Evolutionary conservation across 2,888 invertebrate genomes (phyloP), one percentile per base, ranked within the genome.

Genomic region (Hyppa rectilinea): DNA sequence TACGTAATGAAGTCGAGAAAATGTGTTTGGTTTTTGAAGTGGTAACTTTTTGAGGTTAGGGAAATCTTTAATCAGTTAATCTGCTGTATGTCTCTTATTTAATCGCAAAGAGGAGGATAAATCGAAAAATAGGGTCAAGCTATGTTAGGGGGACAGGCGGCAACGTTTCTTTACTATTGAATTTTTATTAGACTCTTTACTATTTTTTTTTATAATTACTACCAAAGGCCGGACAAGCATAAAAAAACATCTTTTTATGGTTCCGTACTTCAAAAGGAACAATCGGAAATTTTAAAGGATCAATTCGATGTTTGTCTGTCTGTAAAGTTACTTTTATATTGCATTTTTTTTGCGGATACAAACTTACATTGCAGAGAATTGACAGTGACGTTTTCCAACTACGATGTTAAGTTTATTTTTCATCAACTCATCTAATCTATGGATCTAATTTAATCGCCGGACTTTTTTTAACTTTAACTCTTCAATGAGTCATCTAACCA

Each of bases 1-100:
- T 34, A 2, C n/a, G 52, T 70, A 75, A 70, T 75, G 69, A 64
- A 67, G 65, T 63, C 45, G n/a, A 53, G 82, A 43, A 55, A 81
- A 50, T 63, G 47, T 66, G 36, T 55, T 36, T 31, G 29, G 7
- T 6, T 7, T 31, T 47, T 43, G 38, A 31, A 29, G 31, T 29
- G 52, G 20, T 2, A 6, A 34, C 2, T 47, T 55, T 14, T n/a
- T 40, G 0, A 14, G 36, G 38, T 34, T 4, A 23, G 2, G 4
- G 40, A 17, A 78, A 71, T 45, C 29, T 71, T 4, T 38, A 20
- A n/a, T 64, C 17, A 12, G 7, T 38, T 45, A 7, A 49, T 75
- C 34, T 40, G 4, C 2, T 31, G 12, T 17, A 34, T 55, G n/a
- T 14, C 14, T 7, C n/a, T 2, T 49, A 7, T 26, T 49, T 7